Evolutionary conservation across 1,140 invertebrate genomes (phyloP).

Genomic region (silkworm (Bombyx mori)): ASM3026992v2 NC_085120.1:1936001-1936500

Average conservation of each 20-base stretch:
- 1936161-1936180: conserved; percentile 2
- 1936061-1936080: too few relatives aligned
- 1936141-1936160: conserved; percentile 3
- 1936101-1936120: too few relatives aligned
- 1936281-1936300: conserved; percentile 11
- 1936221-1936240: too few relatives aligned
- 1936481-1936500: conserved; percentile 58
- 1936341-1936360: not conserved
- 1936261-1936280: too few relatives aligned
- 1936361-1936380: not conserved
- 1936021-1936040: too few relatives aligned
- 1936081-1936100: too few relatives aligned
- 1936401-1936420: conserved; percentile 1
- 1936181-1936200: conserved; percentile 2
- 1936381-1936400: not conserved
- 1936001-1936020: too few relatives aligned
- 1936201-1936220: not conserved
- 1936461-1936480: conserved; percentile 7
- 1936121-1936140: not conserved
- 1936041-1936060: too few relatives aligned
- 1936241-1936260: too few relatives aligned
- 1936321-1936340: conserved; percentile 1
- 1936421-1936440: not conserved
- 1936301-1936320: conserved; percentile 17
- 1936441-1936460: too few relatives aligned